phyloP scores from a whole-genome alignment of 2,113 vertebrate genomes.

The Podocnemis expansa region DNA sequence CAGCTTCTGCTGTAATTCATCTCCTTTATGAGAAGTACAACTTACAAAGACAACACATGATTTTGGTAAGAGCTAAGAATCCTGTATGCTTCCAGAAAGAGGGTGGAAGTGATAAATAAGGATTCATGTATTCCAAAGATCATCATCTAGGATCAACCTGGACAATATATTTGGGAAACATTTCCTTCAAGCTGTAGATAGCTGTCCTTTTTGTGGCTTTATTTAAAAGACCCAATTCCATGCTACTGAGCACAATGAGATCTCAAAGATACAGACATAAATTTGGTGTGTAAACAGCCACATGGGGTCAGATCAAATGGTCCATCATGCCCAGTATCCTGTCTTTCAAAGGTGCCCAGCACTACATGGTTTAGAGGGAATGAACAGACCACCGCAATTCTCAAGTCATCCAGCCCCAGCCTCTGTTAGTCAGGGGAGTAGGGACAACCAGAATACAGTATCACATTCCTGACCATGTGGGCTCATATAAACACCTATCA shows the following conservation, averaged over 20 bases:
- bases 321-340: neutral
- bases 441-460: neutral
- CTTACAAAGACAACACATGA: neutral
- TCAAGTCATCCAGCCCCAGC: neutral
- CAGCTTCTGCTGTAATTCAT: neutral
- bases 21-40: neutral
- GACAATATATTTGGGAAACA: conserved; percentile 64
- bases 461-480: neutral
- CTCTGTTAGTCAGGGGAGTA: neutral
- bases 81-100: conserved; percentile 37
- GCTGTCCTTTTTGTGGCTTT: conserved; percentile 59
- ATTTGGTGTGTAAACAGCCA: conserved; percentile 57
- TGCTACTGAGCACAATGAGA: conserved; percentile 61
- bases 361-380: neutral
- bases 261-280: conserved; percentile 46
- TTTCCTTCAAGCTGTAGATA: conserved; percentile 71
- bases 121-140: conserved; percentile 59
- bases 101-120: conserved; percentile 65
- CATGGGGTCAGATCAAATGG: neutral
- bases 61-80: neutral
- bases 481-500: neutral
- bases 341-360: neutral
- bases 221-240: conserved; percentile 61
- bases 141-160: conserved; percentile 43
- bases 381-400: neutral